A percentile compares a stretch with the other conserved stretches of the same genome.
These are phyloP conservation scores for Parnassius mnemosyne DNA, from an alignment of 2,888 invertebrate genomes.

Conservation along the genomic window DNA sequence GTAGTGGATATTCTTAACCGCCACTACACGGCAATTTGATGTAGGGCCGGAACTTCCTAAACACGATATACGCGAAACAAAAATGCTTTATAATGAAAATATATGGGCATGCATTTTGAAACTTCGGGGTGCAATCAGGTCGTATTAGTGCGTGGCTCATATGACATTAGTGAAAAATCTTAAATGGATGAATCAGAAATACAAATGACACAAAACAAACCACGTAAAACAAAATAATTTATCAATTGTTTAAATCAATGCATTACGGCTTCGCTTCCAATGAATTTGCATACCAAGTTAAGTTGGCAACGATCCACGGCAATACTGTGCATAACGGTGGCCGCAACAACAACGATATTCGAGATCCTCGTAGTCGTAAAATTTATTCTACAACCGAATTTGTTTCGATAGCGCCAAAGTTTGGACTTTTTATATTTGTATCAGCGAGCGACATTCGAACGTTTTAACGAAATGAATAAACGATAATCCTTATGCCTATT, in stretches of 20 bases:
- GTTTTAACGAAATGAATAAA: slow-evolving; percentile 15
- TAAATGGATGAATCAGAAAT: too few relatives aligned
- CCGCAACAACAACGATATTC: slow-evolving; percentile 19
- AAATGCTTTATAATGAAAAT: too few relatives aligned
- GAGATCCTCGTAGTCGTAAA: slow-evolving; percentile 40
- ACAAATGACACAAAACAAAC: too few relatives aligned
- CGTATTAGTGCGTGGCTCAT: too few relatives aligned
- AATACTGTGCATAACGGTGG: slow-evolving; percentile 12
- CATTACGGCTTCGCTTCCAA: slow-evolving; percentile 13
- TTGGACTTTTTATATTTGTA: slow-evolving; percentile 5
- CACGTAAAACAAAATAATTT: background rate
- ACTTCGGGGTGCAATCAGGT: too few relatives aligned
- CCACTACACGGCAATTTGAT: too few relatives aligned
- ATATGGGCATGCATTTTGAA: too few relatives aligned
- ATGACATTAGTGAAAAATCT: too few relatives aligned
- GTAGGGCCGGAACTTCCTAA: too few relatives aligned
- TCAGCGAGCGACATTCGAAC: background rate
- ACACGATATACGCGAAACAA: too few relatives aligned
- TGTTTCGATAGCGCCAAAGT: slow-evolving; percentile 37
- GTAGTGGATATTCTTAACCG: too few relatives aligned
- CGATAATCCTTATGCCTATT: background rate
- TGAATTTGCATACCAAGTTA: slow-evolving; percentile 21
- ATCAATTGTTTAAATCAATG: slow-evolving; percentile 18
- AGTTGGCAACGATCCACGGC: slow-evolving; percentile 22
- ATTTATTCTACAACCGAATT: slow-evolving; percentile 55